A percentile compares a stretch with the other conserved stretches of the same genome.
Conservation (phyloP, 2,797 vertebrate species). For the Sebastes taczanowskii region DNA sequence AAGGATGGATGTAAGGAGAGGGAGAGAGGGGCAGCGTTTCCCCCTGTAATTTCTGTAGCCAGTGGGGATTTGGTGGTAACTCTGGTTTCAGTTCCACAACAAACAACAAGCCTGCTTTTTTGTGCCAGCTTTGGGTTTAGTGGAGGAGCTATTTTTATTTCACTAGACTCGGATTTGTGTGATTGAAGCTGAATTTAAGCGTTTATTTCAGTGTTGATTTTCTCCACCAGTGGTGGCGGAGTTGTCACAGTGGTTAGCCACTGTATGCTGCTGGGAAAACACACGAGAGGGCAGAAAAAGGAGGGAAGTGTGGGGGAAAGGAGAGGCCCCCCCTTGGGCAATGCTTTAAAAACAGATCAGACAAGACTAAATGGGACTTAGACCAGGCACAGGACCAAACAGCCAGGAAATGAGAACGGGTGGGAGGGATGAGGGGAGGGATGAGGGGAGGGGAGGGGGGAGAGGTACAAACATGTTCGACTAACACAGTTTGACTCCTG, state of each 20-base stretch:
- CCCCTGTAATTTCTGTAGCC: constrained; percentile 72
- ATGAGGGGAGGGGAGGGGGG: neutral
- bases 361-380: constrained; percentile 70
- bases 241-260: constrained; percentile 38
- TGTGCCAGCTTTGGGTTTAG: constrained; percentile 48
- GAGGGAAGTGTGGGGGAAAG: constrained; percentile 25
- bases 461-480: constrained; percentile 45
- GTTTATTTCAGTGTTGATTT: constrained; percentile 12
- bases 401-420: constrained; percentile 76
- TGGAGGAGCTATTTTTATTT: constrained; percentile 51
- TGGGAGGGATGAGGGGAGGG: constrained; percentile 18
- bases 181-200: constrained; percentile 5
- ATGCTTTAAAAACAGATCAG: constrained; percentile 76
- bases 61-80: constrained; percentile 54
- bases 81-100: constrained; percentile 69
- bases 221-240: constrained; percentile 6
- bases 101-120: constrained; percentile 51
- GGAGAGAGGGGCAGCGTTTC: constrained; percentile 47
- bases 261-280: constrained; percentile 35
- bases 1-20: constrained; percentile 59
- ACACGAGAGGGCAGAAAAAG: neutral
- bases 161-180: neutral
- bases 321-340: constrained; percentile 39
- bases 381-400: constrained; percentile 61
- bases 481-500: constrained; percentile 44